These are phyloP conservation scores for Takifugu rubripes DNA, from an alignment of 2,797 vertebrate genomes.

Conservation along the genomic window DNA sequence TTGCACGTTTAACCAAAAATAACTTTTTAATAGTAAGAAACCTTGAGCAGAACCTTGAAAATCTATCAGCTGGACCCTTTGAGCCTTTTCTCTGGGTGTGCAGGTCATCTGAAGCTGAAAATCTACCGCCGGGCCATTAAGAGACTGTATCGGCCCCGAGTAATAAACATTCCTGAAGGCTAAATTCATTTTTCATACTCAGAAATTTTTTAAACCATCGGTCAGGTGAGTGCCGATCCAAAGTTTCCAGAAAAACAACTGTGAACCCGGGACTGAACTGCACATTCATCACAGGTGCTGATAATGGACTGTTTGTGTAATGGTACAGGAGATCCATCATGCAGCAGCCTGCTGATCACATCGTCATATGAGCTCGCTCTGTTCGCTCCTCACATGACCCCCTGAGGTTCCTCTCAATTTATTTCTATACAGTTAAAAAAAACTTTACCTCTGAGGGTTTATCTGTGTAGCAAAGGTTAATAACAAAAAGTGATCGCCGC, in stretches of 20 bases:
- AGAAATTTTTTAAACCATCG: conserved; percentile 9
- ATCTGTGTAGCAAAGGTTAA: conserved; percentile 15
- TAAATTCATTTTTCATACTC: too few relatives aligned
- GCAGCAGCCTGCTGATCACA: conserved; percentile 23
- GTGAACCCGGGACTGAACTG: conserved; percentile 10
- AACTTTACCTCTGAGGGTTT: too few relatives aligned
- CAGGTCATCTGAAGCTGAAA: too few relatives aligned
- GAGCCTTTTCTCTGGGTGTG: conserved; percentile 11
- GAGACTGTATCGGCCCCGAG: too few relatives aligned
- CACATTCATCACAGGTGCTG: conserved; percentile 39
- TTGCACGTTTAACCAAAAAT: too few relatives aligned
- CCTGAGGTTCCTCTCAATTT: conserved; percentile 4
- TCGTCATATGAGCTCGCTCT: conserved; percentile 11
- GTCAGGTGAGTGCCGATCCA: conserved; percentile 33
- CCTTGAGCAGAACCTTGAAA: too few relatives aligned
- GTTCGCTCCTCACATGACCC: conserved; percentile 24
- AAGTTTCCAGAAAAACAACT: conserved; percentile 24
- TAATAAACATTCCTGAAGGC: too few relatives aligned
- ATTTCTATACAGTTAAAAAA: too few relatives aligned
- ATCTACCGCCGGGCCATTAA: too few relatives aligned
- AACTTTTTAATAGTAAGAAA: too few relatives aligned
- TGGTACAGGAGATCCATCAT: conserved; percentile 42
- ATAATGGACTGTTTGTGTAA: conserved; percentile 52
- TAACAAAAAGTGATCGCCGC: too few relatives aligned
- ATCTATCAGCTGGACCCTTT: too few relatives aligned